phyloP scores from a whole-genome alignment of 2,113 vertebrate genomes.

The Ophthalmolycus amberensis region DNA sequence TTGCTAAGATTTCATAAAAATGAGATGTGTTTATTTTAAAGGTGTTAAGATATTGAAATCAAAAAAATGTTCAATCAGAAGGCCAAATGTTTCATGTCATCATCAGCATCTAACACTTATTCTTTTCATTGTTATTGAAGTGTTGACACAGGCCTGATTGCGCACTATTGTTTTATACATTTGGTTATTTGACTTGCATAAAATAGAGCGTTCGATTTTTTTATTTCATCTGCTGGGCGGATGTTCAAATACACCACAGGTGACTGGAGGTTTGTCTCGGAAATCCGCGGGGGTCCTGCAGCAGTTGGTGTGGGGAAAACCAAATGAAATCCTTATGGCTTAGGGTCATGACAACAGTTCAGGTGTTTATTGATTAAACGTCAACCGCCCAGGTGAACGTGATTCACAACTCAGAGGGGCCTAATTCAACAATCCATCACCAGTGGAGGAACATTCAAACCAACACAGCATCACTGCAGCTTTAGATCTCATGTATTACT shows the following conservation, averaged over 20 bases:
- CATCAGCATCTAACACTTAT: not conserved
- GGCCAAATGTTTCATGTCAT: conserved; percentile 1
- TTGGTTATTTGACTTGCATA: conserved; percentile 66
- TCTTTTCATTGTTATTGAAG: conserved; percentile 30
- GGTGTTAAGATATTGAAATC: not conserved
- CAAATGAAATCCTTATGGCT: conserved; percentile 79
- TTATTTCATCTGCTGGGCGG: conserved; percentile 38
- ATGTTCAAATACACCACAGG: conserved; percentile 62
- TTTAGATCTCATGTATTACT: conserved; percentile 13
- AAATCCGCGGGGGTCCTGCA: conserved; percentile 65
- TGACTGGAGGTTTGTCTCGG: conserved; percentile 64
- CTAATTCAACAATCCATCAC: conserved; percentile 76
- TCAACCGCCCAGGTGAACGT: conserved; percentile 82
- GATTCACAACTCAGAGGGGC: conserved; percentile 80
- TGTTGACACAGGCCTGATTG: conserved; percentile 57
- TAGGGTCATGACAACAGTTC: conserved; percentile 83
- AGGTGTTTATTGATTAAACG: conserved; percentile 85
- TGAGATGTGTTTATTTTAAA: not conserved
- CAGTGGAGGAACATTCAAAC: conserved; percentile 69
- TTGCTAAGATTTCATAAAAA: not conserved
- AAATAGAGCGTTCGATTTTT: conserved; percentile 61
- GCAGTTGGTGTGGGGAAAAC: conserved; percentile 71
- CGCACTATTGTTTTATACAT: conserved; percentile 22
- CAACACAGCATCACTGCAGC: conserved; percentile 45
- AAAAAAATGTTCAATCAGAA: not conserved